phyloP scores from a whole-genome alignment of 2,113 vertebrate species.

The Gambusia holbrooki region DNA sequence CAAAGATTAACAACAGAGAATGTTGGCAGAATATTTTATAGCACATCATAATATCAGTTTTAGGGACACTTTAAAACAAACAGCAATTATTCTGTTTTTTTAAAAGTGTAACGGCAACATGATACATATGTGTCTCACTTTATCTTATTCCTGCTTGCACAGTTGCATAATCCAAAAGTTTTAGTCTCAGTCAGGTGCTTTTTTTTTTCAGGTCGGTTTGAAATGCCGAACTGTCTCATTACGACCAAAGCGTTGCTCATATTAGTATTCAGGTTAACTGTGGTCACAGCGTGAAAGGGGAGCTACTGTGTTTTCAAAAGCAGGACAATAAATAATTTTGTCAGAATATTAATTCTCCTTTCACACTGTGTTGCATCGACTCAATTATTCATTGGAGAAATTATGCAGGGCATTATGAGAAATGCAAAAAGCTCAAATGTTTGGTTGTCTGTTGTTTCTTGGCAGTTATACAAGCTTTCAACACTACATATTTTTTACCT shows the following conservation, averaged over 20 bases:
- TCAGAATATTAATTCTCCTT: not conserved
- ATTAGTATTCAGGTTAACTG: constrained; percentile 19
- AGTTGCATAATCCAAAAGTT: constrained; percentile 25
- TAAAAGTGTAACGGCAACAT: not conserved
- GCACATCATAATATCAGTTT: constrained; percentile 4
- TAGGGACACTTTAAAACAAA: constrained; percentile 17
- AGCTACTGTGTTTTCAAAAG: constrained; percentile 13
- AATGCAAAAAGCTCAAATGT: not conserved
- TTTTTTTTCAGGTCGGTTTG: constrained; percentile 16
- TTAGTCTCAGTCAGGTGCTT: constrained; percentile 11
- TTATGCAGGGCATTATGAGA: not conserved
- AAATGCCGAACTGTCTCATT: constrained; percentile 31
- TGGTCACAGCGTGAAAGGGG: constrained; percentile 2
- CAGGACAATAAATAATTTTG: not conserved
- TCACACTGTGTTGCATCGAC: constrained; percentile 3
- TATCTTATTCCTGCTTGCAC: constrained; percentile 22
- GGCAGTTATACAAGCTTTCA: not conserved
- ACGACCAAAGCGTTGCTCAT: constrained; percentile 38
- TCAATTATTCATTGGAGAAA: not conserved
- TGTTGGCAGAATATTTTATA: constrained; percentile 31
- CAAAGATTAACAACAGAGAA: constrained; percentile 34
- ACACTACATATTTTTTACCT: not conserved
- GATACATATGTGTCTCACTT: constrained; percentile 18
- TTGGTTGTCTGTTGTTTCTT: not conserved
- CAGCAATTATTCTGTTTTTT: constrained; percentile 35